Percentiles rank a stretch among this genome's conserved stretches.
Evolutionary conservation across 1,140 invertebrate genomes (phyloP).

Genomic region (Akabosia matsudoensis): DNA sequence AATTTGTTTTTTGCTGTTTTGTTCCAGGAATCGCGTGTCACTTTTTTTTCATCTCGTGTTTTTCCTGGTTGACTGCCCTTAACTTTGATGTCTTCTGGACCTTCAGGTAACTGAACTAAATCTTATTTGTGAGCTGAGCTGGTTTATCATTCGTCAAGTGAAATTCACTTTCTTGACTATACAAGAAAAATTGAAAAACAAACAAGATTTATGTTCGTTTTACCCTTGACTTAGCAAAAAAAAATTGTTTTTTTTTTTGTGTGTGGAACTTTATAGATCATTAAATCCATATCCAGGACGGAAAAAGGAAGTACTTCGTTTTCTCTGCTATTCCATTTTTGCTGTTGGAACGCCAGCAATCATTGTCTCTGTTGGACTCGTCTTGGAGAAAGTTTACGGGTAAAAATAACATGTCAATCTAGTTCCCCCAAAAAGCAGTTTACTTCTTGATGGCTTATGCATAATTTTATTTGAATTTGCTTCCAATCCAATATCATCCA

Average conservation of each 20-base stretch:
- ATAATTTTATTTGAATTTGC: too few species aligned
- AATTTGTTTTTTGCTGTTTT: not conserved
- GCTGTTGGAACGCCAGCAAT: not conserved
- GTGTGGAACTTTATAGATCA: not conserved
- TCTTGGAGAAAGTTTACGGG: constrained; percentile 18
- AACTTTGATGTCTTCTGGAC: constrained; percentile 35
- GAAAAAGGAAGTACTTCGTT: not conserved
- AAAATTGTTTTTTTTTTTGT: not conserved
- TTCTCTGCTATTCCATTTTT: constrained; percentile 8
- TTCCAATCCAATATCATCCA: too few species aligned
- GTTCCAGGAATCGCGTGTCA: constrained; percentile 19
- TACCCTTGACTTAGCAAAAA: not conserved
- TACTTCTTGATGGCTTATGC: not conserved
- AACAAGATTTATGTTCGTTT: not conserved
- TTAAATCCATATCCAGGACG: constrained; percentile 8
- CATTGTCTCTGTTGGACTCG: constrained; percentile 9
- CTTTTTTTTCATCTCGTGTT: constrained; percentile 31
- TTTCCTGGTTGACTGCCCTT: constrained; percentile 32
- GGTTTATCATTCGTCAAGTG: too few species aligned
- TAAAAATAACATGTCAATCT: not conserved
- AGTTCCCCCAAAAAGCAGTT: not conserved
- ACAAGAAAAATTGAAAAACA: not conserved
- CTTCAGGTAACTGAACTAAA: too few species aligned
- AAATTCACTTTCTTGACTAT: too few species aligned
- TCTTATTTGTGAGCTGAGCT: too few species aligned